Percentiles rank a stretch among this genome's conserved stretches.
phyloP scores from a whole-genome alignment of 2,888 invertebrate genomes.

The Eulithis prunata region DNA sequence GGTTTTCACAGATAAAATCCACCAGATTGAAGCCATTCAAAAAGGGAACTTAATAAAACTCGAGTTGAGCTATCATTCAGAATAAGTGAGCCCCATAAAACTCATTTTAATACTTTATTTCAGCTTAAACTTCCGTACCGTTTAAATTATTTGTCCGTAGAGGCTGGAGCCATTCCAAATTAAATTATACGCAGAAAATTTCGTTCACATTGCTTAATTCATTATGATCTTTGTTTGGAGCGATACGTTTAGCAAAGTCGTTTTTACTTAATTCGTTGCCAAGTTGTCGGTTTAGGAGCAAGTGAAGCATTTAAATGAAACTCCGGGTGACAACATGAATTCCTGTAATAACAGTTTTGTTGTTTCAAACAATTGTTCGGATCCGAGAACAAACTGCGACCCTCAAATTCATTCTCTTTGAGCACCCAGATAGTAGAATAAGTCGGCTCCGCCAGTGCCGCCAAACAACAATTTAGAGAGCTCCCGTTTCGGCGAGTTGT shows the following conservation, averaged over 20 bases:
- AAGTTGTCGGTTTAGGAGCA: slow-evolving; percentile 50
- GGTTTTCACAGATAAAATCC: slow-evolving; percentile 38
- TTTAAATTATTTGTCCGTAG: slow-evolving; percentile 78
- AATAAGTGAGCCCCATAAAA: slow-evolving; percentile 71
- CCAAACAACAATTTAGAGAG: slow-evolving; percentile 25
- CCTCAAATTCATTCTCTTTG: slow-evolving; percentile 40
- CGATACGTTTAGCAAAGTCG: slow-evolving; percentile 56
- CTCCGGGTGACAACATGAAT: slow-evolving; percentile 49
- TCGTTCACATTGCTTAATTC: slow-evolving; percentile 70
- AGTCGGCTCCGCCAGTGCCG: slow-evolving; percentile 19
- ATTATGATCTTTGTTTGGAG: slow-evolving; percentile 63
- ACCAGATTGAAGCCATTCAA: slow-evolving; percentile 60
- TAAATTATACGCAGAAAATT: slow-evolving; percentile 77
- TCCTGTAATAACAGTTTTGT: slow-evolving; percentile 48
- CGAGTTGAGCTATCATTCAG: slow-evolving; percentile 76
- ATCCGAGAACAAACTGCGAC: slow-evolving; percentile 43
- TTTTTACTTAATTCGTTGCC: slow-evolving; percentile 58
- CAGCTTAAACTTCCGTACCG: slow-evolving; percentile 78
- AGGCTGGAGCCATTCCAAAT: slow-evolving; percentile 80
- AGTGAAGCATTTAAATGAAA: slow-evolving; percentile 51
- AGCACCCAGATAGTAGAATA: slow-evolving; percentile 30
- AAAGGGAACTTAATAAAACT: slow-evolving; percentile 65
- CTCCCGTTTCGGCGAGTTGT: slow-evolving; percentile 11
- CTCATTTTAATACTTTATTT: slow-evolving; percentile 80
- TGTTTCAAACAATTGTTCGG: slow-evolving; percentile 48